Evolutionary conservation across 2,113 vertebrate genomes (phyloP).

Genomic region (Psammodynastes pulverulentus): DNA sequence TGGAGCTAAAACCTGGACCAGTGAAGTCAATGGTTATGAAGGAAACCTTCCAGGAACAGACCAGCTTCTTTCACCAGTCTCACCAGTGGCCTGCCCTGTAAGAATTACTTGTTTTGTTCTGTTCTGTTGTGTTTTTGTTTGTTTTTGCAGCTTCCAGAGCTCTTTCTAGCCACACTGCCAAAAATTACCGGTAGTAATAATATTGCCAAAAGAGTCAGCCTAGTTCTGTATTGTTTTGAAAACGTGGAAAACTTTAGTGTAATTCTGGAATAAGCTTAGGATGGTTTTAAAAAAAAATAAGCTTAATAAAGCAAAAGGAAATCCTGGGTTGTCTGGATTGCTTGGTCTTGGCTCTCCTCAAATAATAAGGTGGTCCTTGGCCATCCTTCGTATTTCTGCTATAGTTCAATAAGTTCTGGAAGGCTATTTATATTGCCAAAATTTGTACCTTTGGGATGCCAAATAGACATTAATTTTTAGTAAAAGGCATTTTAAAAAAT

Average conservation of each 20-base stretch:
- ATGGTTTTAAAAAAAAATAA: not conserved
- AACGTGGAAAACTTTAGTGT: not conserved
- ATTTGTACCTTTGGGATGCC: not conserved
- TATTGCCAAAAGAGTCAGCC: not conserved
- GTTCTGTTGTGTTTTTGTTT: not conserved
- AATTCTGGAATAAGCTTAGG: not conserved
- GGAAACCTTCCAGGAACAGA: constrained; percentile 41
- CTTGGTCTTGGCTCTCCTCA: not conserved
- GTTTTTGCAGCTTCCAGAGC: not conserved
- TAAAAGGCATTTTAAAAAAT: not conserved
- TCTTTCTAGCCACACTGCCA: not conserved
- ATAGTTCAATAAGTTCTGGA: not conserved
- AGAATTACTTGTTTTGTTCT: constrained; percentile 11
- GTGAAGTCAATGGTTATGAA: not conserved
- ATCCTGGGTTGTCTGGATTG: not conserved
- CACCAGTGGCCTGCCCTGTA: constrained; percentile 59
- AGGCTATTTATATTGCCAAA: not conserved
- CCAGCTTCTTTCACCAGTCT: constrained; percentile 48
- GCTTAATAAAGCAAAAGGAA: not conserved
- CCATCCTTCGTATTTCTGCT: not conserved
- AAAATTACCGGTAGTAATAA: not conserved
- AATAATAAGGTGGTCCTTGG: not conserved
- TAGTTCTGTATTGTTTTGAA: not conserved
- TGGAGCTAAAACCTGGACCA: not conserved
- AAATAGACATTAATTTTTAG: not conserved